phyloP scores from a whole-genome alignment of 2,888 invertebrate genomes.

The Copidosoma aretas region DNA sequence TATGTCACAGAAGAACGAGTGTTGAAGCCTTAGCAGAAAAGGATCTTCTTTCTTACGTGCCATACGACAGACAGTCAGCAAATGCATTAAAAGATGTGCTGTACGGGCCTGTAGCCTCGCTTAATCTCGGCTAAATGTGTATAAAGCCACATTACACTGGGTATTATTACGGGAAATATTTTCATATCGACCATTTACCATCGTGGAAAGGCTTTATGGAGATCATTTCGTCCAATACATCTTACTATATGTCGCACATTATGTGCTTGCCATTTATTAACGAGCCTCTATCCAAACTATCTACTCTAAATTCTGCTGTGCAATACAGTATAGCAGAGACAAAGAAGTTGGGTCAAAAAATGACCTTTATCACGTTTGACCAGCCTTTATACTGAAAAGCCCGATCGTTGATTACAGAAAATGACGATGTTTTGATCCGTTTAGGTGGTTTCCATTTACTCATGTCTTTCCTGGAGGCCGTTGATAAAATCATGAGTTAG shows the following conservation, averaged over 20 bases:
- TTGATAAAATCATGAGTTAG: not conserved
- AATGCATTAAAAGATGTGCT: not conserved
- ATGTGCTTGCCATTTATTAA: conserved; percentile 3
- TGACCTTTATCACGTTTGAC: conserved; percentile 42
- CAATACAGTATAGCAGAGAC: conserved; percentile 20
- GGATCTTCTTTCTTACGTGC: too few species aligned
- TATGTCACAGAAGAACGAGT: not conserved
- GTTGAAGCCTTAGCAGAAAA: too few species aligned
- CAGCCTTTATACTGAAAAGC: conserved; percentile 45
- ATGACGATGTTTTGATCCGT: conserved; percentile 31
- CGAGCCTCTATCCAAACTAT: not conserved
- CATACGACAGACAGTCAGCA: too few species aligned
- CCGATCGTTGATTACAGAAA: conserved; percentile 41
- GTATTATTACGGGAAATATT: not conserved
- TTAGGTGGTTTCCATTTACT: not conserved
- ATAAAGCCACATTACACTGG: not conserved
- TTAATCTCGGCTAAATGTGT: not conserved
- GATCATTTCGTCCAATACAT: not conserved
- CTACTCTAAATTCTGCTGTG: not conserved
- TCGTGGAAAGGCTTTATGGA: conserved; percentile 8
- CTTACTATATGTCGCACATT: not conserved
- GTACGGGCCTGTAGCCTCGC: not conserved
- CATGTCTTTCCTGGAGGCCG: not conserved
- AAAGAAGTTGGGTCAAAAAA: conserved; percentile 34
- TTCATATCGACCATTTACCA: not conserved